Conservation (phyloP, 2,797 vertebrate genomes). For the Rhinoraja longicauda region DNA sequence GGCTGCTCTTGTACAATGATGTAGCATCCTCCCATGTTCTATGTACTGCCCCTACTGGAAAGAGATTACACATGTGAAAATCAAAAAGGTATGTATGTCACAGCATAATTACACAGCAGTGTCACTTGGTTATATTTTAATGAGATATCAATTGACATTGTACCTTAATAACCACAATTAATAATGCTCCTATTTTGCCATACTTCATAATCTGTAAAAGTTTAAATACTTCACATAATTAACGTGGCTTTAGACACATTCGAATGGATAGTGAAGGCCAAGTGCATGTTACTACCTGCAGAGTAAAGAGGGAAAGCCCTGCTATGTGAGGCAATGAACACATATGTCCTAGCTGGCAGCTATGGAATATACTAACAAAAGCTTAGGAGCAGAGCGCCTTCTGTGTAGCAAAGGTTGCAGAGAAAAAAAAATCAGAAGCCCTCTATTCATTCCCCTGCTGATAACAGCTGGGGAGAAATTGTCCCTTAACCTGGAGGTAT, state of each 20-base stretch:
- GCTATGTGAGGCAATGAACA: background rate
- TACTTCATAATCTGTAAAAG: too few relatives aligned
- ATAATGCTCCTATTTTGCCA: background rate
- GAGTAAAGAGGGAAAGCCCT: background rate
- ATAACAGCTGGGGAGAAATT: too few relatives aligned
- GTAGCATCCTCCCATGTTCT: conserved; percentile 77
- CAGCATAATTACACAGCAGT: conserved; percentile 1
- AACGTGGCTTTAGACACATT: background rate
- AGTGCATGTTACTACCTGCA: background rate
- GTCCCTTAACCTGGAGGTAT: too few relatives aligned
- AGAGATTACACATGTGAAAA: conserved; percentile 42
- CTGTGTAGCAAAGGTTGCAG: background rate
- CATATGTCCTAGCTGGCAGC: background rate
- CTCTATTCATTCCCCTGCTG: background rate
- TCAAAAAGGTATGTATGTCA: background rate
- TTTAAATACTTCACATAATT: background rate
- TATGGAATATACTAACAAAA: background rate
- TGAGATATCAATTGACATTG: background rate
- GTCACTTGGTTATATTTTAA: too few relatives aligned
- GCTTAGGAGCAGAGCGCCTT: background rate
- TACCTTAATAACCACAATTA: background rate
- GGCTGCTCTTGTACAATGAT: conserved; percentile 50
- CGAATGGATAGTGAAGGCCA: background rate
- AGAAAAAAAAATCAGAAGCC: background rate
- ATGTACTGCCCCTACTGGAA: conserved; percentile 57